Conservation (phyloP, 2,797 vertebrate species). For the Salmo trutta region DNA sequence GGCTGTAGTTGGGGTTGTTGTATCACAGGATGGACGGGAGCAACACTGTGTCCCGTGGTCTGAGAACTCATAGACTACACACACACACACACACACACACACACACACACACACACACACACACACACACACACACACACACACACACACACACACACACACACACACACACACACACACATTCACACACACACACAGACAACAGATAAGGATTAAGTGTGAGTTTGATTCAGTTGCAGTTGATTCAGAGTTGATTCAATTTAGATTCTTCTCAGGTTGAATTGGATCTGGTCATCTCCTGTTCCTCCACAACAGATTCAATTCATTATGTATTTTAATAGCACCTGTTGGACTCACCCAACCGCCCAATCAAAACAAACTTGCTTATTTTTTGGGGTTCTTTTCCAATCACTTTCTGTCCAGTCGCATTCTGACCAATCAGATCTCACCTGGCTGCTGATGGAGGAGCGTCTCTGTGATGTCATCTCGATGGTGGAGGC, state of each 20-base stretch:
- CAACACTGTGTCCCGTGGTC: slow-evolving; percentile 83
- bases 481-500: slow-evolving; percentile 83
- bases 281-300: too few species aligned
- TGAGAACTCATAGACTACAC: slow-evolving; percentile 90
- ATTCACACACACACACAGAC: not conserved
- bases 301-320: too few species aligned
- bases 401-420: not conserved
- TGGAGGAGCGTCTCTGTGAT: slow-evolving; percentile 84
- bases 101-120: slow-evolving; percentile 28
- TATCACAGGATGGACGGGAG: slow-evolving; percentile 79
- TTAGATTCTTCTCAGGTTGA: too few species aligned
- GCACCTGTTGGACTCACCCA: too few species aligned
- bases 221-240: not conserved
- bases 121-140: not conserved
- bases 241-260: too few species aligned
- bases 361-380: not conserved
- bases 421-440: not conserved
- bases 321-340: too few species aligned
- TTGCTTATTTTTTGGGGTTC: not conserved
- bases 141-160: too few species aligned
- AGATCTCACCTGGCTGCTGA: slow-evolving; percentile 86
- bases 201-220: not conserved
- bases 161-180: too few species aligned
- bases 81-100: slow-evolving; percentile 12
- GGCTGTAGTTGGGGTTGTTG: slow-evolving; percentile 63